Conservation (phyloP, 1,140 invertebrate species). For the Contarinia nasturtii region DNA sequence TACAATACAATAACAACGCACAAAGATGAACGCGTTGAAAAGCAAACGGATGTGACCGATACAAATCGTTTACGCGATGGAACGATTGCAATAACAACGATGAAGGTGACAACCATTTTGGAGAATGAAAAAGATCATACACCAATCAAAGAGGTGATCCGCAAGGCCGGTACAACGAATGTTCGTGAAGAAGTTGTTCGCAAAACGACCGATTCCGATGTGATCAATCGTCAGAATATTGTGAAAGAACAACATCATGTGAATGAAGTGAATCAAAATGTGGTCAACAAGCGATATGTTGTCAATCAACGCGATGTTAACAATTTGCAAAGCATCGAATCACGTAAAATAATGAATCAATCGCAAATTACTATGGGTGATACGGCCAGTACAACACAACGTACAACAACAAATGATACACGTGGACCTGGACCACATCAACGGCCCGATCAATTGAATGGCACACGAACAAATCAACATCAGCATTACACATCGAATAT, state of each 20-base stretch:
- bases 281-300: no score
- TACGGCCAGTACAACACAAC: no score
- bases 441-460: no score
- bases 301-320: no score
- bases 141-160: not conserved
- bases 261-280: not conserved
- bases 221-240: constrained; percentile 2
- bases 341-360: no score
- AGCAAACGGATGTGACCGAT: constrained; percentile 15
- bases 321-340: no score
- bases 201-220: not conserved
- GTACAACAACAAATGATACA: no score
- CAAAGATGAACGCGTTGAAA: constrained; percentile 14
- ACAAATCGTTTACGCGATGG: constrained; percentile 31
- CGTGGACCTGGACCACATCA: no score
- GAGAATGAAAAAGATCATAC: constrained; percentile 11
- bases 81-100: constrained; percentile 28
- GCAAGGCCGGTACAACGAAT: not conserved
- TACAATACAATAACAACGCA: constrained; percentile 36
- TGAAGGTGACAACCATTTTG: constrained; percentile 25
- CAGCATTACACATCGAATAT: no score
- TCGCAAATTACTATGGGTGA: no score
- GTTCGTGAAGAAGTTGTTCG: not conserved
- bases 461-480: no score
- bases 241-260: not conserved